Conservation (phyloP, 2,888 invertebrate genomes). For the Drosophila limbata region DNA sequence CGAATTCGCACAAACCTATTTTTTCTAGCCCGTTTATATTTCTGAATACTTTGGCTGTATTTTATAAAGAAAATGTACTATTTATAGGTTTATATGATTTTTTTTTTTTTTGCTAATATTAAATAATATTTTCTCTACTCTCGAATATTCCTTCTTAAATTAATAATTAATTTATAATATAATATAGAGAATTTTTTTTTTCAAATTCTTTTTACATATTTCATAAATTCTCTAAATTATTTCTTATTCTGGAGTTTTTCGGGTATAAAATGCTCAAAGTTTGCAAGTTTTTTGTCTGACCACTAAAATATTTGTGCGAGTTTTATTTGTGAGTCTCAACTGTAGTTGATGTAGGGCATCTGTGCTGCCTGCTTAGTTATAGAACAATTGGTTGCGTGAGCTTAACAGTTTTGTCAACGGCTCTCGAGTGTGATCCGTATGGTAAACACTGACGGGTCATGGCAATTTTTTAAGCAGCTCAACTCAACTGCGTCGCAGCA, state of each 20-base stretch:
- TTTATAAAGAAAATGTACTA: background rate
- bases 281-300: background rate
- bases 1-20: no score
- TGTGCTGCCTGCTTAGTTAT: constrained; percentile 13
- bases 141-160: background rate
- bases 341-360: constrained; percentile 17
- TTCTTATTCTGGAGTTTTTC: no score
- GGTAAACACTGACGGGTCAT: constrained; percentile 68
- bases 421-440: constrained; percentile 76
- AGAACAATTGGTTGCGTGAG: constrained; percentile 39
- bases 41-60: background rate
- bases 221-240: no score
- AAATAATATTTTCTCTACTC: no score
- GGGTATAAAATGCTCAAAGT: no score
- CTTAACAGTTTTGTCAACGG: constrained; percentile 72
- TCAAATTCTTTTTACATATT: no score
- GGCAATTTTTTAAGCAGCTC: constrained; percentile 76
- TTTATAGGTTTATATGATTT: background rate
- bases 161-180: no score
- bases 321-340: background rate
- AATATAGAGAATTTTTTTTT: no score
- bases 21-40: background rate
- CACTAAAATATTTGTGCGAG: background rate
- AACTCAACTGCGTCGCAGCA: constrained; percentile 46
- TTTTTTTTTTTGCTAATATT: background rate